Evolutionary conservation across 1,140 invertebrate species (phyloP).

Genomic region (Heliconius nattereri): DNA sequence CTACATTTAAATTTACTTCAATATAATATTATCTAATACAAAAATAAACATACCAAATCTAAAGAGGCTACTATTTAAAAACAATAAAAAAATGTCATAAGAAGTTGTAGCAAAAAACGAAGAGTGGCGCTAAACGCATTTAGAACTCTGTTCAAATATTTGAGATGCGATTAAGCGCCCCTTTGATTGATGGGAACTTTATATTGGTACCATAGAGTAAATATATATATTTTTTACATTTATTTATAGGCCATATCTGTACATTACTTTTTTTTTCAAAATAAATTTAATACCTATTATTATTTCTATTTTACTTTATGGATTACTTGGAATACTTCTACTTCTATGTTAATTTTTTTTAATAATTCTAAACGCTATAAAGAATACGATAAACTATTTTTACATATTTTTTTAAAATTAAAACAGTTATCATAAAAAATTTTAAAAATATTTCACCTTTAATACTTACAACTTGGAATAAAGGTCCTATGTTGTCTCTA

Average conservation of each 20-base stretch:
- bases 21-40: neutral
- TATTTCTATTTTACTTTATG: too few species aligned
- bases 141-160: slow-evolving; percentile 62
- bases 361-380: too few species aligned
- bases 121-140: slow-evolving; percentile 55
- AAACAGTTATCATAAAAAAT: too few species aligned
- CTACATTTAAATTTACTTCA: too few species aligned
- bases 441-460: too few species aligned
- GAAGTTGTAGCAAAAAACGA: slow-evolving; percentile 57
- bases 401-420: too few species aligned
- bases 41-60: neutral
- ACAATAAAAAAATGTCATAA: slow-evolving; percentile 28
- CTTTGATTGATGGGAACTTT: slow-evolving; percentile 64
- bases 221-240: neutral
- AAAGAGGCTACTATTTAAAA: slow-evolving; percentile 3
- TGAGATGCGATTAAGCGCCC: slow-evolving; percentile 63
- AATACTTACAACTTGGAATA: too few species aligned
- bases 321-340: too few species aligned
- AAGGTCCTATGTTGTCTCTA: neutral
- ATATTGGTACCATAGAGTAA: slow-evolving; percentile 50
- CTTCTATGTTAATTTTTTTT: too few species aligned
- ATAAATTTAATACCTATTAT: too few species aligned
- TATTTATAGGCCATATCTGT: neutral
- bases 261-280: neutral
- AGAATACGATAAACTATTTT: too few species aligned